Evolutionary conservation across 2,888 invertebrate genomes (phyloP), one percentile per base, ranked within the genome.

Genomic region (Leptura quadrifasciata): DNA sequence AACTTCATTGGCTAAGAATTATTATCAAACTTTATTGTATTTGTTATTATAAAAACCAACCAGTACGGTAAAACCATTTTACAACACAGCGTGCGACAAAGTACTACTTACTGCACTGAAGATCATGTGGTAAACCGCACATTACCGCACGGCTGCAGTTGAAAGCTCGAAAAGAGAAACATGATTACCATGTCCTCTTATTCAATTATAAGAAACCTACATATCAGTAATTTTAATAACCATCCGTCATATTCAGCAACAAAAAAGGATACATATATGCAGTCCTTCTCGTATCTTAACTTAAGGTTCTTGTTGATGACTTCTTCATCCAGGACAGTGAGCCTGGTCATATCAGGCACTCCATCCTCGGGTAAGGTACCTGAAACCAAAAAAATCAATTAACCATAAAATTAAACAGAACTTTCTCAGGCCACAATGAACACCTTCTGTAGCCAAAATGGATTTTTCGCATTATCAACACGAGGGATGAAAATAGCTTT

Each of bases 251-350:
- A 27, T 52, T 68, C 2, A 35, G 1, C 2, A 47, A 47, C 10
- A 15, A 35, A 72, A 94, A 96, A 96, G 96, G 96, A 96, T 96
- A 96, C 97, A 89, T 97, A 97, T 88, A 97, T 96, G 86, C 94
- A 93, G 90, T 97, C 95, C 86, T 93, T 92, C 84, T 92, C 91
- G 90, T 97, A 97, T 86, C 97, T 94, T 81, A 94, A 91, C 89
- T 94, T 93, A 74, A 97, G 92, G 90, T 97, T 97, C 86, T 93
- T 93, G 90, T 97, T 97, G 91, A 97, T 97, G 87, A 95, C 95
- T 83, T 91, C 92, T 90, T 97, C 97, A 84, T 97, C 95, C 90
- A 97, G 95, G 91, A 96, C 94, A 83, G 96, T 95, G 91, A 97
- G 95, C 88, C 95, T 91, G 76, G 96, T 97, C 97, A 97, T 96